phyloP scores from a whole-genome alignment of 2,888 invertebrate species.

The Acleris laterana region DNA sequence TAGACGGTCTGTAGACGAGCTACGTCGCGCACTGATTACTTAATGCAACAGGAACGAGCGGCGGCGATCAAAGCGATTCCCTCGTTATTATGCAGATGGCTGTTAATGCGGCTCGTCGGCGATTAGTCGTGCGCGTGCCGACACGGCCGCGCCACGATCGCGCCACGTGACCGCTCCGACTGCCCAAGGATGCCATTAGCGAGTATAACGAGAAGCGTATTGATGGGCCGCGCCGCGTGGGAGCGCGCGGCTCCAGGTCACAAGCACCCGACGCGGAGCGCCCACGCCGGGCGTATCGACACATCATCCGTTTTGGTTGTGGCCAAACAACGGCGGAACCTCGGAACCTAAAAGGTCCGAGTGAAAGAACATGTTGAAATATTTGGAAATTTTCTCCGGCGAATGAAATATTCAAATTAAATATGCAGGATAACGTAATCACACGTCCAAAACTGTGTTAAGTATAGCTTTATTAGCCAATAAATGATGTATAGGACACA shows the following conservation, averaged over 20 bases:
- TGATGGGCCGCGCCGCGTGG: neutral
- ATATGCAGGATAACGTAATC: too few relatives aligned
- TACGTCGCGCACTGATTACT: constrained; percentile 8
- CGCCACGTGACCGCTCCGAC: neutral
- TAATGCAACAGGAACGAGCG: constrained; percentile 6
- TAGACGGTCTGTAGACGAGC: constrained; percentile 11
- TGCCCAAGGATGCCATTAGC: constrained; percentile 1
- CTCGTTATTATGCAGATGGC: too few relatives aligned
- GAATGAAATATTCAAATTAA: too few relatives aligned
- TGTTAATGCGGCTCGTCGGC: too few relatives aligned
- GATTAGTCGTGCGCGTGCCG: neutral
- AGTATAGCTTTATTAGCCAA: too few relatives aligned
- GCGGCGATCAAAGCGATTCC: too few relatives aligned
- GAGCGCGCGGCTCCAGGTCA: neutral
- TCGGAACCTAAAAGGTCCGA: too few relatives aligned
- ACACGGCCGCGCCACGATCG: neutral
- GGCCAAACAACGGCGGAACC: too few relatives aligned
- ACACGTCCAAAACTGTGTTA: too few relatives aligned
- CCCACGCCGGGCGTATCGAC: neutral
- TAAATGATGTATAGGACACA: too few relatives aligned
- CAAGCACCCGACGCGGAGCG: neutral
- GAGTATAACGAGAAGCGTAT: neutral
- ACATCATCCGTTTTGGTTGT: neutral
- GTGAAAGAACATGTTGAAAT: too few relatives aligned
- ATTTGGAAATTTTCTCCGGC: too few relatives aligned